Evolutionary conservation across 2,113 vertebrate species (phyloP), one percentile per base, ranked within the genome.

Genomic region (Mohoua ochrocephala): DNA sequence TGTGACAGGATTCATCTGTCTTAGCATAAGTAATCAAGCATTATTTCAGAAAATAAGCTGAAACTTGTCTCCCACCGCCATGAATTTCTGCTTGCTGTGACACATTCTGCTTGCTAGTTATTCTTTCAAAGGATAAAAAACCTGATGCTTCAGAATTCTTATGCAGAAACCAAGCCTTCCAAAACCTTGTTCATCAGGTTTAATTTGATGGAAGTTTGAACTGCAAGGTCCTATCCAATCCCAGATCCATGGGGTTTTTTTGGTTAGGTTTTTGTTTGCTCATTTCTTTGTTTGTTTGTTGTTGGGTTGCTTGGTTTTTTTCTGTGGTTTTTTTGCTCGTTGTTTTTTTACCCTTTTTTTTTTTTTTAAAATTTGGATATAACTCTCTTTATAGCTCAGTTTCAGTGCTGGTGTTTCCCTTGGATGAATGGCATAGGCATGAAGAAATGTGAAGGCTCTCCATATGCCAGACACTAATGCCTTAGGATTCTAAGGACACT

Each of bases 181-280:
- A 35, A 84, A 78, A 44, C 16, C 10, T 23, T 1, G 0, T 15
- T 89, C 27, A 42, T 42, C 27, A 35, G 33, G 19, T 71, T 84
- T 71, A 42, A 35, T 50, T 57, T 74, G 41, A 49, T 60, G 19
- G 35, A 88, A 79, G 12, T 83, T 91, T 69, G n/a, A 85, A 57
- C 50, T 50, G 35, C 35, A 53, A 70, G 18, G 11, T 74, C 15
- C 17, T 77, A 21, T 57, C 42, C 16, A 74, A 81, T 14, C 33
- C 13, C 24, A 70, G 68, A 33, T 41, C 6, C 2, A 1, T 18
- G 11, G 15, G 5, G 1, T 2, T 47, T 22, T 35, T n/a, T 20
- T 39, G 11, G 3, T 35, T 33, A 12, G 13, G 17, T 44, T 10
- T 15, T 44, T 16, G 9, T 35, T 50, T 37, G 11, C 13, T 54